A percentile compares a stretch with the other conserved stretches of the same genome.
Conservation (phyloP, 1,140 invertebrate species). For the Caenorhabditis briggsae region DNA sequence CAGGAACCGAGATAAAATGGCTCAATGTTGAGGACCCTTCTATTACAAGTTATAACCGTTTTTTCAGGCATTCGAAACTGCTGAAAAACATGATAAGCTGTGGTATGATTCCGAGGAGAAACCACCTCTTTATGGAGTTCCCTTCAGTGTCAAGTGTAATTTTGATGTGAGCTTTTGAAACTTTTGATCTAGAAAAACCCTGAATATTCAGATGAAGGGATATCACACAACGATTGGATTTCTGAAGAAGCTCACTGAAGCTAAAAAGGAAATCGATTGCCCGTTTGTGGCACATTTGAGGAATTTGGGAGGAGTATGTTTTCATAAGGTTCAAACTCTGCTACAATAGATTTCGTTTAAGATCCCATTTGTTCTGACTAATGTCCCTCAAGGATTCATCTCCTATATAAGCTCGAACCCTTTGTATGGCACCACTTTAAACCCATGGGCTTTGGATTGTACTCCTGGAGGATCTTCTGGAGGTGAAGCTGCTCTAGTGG, state of each 20-base stretch:
- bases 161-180: constrained; percentile 70
- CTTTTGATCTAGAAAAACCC: background rate
- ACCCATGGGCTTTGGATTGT: constrained; percentile 71
- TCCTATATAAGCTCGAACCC: constrained; percentile 77
- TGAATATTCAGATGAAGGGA: background rate
- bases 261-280: background rate
- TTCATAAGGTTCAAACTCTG: background rate
- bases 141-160: constrained; percentile 76
- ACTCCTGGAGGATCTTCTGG: constrained; percentile 77
- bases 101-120: constrained; percentile 61
- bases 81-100: background rate
- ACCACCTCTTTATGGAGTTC: constrained; percentile 74
- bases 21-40: too few relatives aligned
- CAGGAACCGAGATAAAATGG: too few relatives aligned
- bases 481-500: constrained; percentile 79
- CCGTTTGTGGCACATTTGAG: constrained; percentile 18
- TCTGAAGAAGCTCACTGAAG: background rate
- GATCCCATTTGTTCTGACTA: constrained; percentile 80
- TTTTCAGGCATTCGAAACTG: constrained; percentile 15
- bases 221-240: constrained; percentile 13
- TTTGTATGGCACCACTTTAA: constrained; percentile 76
- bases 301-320: constrained; percentile 2
- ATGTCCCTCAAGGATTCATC: constrained; percentile 79
- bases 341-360: constrained; percentile 66
- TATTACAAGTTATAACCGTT: too few relatives aligned